Evolutionary conservation across 2,113 vertebrate genomes (phyloP).

Genomic region (Leucopsar rothschildi): DNA sequence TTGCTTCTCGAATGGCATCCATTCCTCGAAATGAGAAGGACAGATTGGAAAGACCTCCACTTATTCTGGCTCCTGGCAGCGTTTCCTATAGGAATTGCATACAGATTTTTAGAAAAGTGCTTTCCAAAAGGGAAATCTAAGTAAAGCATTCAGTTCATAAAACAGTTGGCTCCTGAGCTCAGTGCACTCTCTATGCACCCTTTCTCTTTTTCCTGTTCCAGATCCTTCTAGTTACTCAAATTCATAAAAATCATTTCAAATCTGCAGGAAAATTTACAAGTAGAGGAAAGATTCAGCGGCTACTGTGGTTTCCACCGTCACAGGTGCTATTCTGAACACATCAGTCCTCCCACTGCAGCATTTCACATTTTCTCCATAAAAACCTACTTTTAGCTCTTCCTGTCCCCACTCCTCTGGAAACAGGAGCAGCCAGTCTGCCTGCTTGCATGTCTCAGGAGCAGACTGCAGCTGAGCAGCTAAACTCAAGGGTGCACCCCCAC

Average conservation of each 20-base stretch:
- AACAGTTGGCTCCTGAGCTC: not conserved
- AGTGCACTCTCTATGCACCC: not conserved
- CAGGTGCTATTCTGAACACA: not conserved
- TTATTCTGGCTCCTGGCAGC: slow-evolving; percentile 86
- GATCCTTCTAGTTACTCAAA: not conserved
- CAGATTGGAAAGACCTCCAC: slow-evolving; percentile 95
- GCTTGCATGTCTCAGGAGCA: not conserved
- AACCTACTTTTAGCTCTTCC: not conserved
- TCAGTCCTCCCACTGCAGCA: not conserved
- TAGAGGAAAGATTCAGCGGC: not conserved
- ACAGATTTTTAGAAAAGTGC: not conserved
- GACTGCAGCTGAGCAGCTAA: not conserved
- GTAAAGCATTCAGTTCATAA: not conserved
- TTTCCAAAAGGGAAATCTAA: not conserved
- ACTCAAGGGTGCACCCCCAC: not conserved
- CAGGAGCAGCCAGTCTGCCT: not conserved
- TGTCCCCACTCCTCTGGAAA: not conserved
- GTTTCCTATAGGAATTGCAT: slow-evolving; percentile 75
- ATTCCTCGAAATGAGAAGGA: slow-evolving; percentile 98
- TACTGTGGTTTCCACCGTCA: not conserved
- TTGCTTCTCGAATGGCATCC: slow-evolving; percentile 94
- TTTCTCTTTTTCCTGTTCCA: not conserved
- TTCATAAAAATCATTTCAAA: not conserved
- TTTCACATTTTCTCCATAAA: not conserved
- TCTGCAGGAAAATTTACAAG: not conserved